Conservation (phyloP, 1,140 invertebrate genomes). For the Tigriopus japonicus region DNA sequence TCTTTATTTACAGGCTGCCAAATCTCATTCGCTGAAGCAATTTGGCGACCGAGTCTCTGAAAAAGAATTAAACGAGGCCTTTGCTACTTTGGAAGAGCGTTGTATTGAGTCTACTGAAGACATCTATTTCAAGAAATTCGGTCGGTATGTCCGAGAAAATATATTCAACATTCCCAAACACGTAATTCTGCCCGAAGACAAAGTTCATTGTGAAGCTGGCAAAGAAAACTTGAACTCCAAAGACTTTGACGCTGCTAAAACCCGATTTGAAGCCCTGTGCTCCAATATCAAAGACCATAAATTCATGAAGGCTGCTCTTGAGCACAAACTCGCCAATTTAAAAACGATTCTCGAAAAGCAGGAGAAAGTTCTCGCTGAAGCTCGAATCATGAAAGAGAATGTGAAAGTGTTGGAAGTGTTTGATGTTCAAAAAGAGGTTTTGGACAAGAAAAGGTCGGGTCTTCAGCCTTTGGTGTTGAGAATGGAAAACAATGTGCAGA, state of each 20-base stretch:
- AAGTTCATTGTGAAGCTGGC: background rate
- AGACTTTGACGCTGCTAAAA: background rate
- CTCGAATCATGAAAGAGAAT: background rate
- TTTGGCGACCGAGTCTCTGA: background rate
- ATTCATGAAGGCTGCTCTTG: background rate
- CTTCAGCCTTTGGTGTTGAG: background rate
- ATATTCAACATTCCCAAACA: background rate
- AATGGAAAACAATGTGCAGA: background rate
- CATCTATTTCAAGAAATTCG: background rate
- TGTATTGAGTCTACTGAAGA: background rate
- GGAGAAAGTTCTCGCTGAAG: background rate
- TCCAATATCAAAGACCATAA: background rate
- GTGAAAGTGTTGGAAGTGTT: background rate
- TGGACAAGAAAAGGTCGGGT: background rate
- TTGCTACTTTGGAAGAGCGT: background rate
- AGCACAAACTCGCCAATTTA: background rate
- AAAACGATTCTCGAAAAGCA: background rate
- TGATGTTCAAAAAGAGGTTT: background rate
- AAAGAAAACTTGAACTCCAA: background rate
- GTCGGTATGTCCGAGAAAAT: background rate
- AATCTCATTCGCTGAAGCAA: background rate
- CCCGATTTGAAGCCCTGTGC: background rate
- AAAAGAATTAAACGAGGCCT: background rate
- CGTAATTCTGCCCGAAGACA: background rate
- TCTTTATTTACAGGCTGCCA: background rate